Evolutionary conservation across 2,113 vertebrate genomes (phyloP).

Genomic region (Callaeas wilsoni): DNA sequence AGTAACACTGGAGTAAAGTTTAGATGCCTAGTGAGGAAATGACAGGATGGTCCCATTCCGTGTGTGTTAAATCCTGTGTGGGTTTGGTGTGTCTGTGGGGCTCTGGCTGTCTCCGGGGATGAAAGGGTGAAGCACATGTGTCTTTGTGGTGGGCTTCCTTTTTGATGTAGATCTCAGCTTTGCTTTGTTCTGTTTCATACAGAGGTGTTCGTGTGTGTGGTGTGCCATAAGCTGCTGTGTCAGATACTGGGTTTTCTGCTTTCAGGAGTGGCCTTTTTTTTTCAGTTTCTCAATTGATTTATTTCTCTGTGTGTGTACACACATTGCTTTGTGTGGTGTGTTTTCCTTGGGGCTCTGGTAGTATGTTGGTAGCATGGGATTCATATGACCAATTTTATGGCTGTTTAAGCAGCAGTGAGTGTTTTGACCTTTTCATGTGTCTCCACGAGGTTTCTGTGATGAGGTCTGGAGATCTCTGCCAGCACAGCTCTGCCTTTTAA

Average conservation of each 20-base stretch:
- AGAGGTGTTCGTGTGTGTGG: not conserved
- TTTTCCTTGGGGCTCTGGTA: not conserved
- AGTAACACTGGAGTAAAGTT: constrained; percentile 35
- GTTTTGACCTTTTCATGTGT: constrained; percentile 5
- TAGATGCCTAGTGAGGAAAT: not conserved
- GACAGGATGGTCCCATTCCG: not conserved
- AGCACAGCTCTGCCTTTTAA: constrained; percentile 52
- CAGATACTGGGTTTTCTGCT: not conserved
- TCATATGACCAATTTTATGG: not conserved
- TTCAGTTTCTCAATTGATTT: not conserved
- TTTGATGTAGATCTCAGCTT: constrained; percentile 18
- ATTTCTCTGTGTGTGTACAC: not conserved
- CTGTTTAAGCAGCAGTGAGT: not conserved
- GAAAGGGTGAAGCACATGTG: constrained; percentile 22
- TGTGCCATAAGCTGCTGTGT: not conserved
- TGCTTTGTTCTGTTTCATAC: constrained; percentile 22
- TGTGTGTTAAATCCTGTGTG: not conserved
- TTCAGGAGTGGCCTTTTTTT: not conserved
- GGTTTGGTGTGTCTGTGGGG: not conserved
- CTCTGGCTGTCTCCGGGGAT: not conserved
- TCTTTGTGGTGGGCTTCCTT: constrained; percentile 51
- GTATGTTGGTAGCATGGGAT: not conserved
- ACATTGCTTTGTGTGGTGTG: not conserved
- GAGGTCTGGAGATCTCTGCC: not conserved
- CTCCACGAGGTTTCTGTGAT: constrained; percentile 20